Percentiles rank a stretch among this genome's conserved stretches.
Conservation (phyloP, 2,797 vertebrate species). For the Sitta carolinensis region DNA sequence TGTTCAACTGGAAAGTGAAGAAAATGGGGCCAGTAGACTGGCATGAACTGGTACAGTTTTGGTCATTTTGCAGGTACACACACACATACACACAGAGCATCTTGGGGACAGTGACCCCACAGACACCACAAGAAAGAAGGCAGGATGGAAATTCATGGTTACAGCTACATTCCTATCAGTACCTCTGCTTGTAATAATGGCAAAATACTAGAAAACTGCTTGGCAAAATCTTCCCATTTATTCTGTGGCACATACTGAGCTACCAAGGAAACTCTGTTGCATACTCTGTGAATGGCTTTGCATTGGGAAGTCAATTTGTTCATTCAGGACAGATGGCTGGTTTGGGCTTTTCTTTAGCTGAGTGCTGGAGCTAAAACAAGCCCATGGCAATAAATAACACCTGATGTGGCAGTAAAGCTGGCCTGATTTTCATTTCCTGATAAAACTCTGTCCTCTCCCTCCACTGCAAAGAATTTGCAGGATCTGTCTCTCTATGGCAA, state of each 20-base stretch:
- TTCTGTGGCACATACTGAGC: neutral
- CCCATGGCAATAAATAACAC: neutral
- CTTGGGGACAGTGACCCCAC: neutral
- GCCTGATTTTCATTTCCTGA: neutral
- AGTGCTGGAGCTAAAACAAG: neutral
- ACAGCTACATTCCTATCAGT: neutral
- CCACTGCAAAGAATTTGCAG: neutral
- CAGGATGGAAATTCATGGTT: neutral
- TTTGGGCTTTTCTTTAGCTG: neutral
- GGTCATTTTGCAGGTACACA: neutral
- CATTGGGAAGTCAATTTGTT: neutral
- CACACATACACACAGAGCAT: neutral
- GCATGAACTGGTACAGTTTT: neutral
- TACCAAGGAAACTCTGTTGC: neutral
- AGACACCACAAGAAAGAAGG: neutral
- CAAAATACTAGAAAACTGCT: neutral
- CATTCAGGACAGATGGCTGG: neutral
- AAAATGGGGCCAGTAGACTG: neutral
- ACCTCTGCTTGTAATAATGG: neutral
- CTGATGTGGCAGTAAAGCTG: neutral
- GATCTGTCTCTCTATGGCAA: neutral
- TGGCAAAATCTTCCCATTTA: neutral
- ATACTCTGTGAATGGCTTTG: neutral
- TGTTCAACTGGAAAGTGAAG: neutral
- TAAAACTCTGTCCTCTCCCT: neutral